These are phyloP conservation scores for Novumbra hubbsi DNA, from an alignment of 2,797 vertebrate genomes.

Conservation along the genomic window DNA sequence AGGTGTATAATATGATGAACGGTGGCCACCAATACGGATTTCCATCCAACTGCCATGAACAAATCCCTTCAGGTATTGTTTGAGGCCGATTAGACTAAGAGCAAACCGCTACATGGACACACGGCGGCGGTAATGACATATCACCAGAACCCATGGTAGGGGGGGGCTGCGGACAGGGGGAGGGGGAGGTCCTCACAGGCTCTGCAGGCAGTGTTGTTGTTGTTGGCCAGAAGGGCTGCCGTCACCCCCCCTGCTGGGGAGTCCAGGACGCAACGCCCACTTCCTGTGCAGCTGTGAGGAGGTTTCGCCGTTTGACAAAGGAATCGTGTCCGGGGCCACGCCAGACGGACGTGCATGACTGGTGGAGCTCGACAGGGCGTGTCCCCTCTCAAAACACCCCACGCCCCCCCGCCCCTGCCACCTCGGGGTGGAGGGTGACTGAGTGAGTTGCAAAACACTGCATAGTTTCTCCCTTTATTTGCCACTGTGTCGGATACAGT, in stretches of 20 bases:
- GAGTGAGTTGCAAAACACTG: neutral
- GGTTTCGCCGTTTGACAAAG: conserved; percentile 31
- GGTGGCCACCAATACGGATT: neutral
- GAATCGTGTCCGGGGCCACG: conserved; percentile 11
- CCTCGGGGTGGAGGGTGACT: neutral
- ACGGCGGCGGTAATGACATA: neutral
- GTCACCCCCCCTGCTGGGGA: neutral
- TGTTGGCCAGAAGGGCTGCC: conserved; percentile 28
- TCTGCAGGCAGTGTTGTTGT: conserved; percentile 26
- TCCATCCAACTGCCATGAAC: neutral
- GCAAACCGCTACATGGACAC: neutral
- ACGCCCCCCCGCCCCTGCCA: no score
- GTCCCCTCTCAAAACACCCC: no score
- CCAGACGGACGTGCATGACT: conserved; percentile 26
- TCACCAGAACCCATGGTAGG: neutral
- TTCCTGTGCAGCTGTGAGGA: conserved; percentile 61
- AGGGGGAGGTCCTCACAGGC: neutral
- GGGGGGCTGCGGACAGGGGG: neutral
- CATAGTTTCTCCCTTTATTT: neutral
- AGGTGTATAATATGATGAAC: neutral
- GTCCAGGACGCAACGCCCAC: conserved; percentile 42
- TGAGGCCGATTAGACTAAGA: neutral
- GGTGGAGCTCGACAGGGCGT: conserved; percentile 35
- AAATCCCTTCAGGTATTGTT: neutral
- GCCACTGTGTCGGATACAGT: no score